A percentile compares a stretch with the other conserved stretches of the same genome.
phyloP scores from a whole-genome alignment of 2,797 vertebrate species.

The Oryzias sinensis region DNA sequence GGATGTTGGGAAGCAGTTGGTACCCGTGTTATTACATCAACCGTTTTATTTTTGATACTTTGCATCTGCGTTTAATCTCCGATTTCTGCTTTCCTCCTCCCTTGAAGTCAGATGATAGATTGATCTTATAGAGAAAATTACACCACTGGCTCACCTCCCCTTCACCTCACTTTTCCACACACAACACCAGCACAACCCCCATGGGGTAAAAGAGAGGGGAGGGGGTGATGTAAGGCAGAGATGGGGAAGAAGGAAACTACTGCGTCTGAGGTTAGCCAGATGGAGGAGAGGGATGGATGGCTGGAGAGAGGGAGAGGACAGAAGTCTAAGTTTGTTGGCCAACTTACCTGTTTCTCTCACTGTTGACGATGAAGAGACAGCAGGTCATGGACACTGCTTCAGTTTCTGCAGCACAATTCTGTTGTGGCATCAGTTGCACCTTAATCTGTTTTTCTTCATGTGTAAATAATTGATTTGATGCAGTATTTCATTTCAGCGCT shows the following conservation, averaged over 20 bases:
- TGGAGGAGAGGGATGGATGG: conserved; percentile 45
- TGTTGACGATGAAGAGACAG: conserved; percentile 28
- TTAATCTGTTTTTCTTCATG: conserved; percentile 13
- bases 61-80: conserved; percentile 15
- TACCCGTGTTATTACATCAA: conserved; percentile 18
- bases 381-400: conserved; percentile 42
- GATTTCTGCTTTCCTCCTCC: conserved; percentile 5
- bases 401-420: conserved; percentile 5
- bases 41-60: conserved; percentile 23
- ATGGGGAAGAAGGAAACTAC: conserved; percentile 71
- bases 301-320: conserved; percentile 30
- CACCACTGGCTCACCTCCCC: conserved; percentile 49
- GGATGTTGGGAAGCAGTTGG: conserved; percentile 3
- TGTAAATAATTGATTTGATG: conserved; percentile 17
- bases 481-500: not conserved
- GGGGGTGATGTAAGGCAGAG: conserved; percentile 75
- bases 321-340: conserved; percentile 38
- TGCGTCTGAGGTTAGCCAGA: conserved; percentile 79
- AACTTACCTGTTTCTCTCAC: conserved; percentile 20
- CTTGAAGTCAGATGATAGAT: conserved; percentile 42
- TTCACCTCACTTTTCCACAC: conserved; percentile 33
- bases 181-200: conserved; percentile 41
- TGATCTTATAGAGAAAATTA: conserved; percentile 40
- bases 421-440: conserved; percentile 25
- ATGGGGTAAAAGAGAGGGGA: conserved; percentile 36